Conservation (phyloP, 2,113 vertebrate species). For the Aphyosemion australe region DNA sequence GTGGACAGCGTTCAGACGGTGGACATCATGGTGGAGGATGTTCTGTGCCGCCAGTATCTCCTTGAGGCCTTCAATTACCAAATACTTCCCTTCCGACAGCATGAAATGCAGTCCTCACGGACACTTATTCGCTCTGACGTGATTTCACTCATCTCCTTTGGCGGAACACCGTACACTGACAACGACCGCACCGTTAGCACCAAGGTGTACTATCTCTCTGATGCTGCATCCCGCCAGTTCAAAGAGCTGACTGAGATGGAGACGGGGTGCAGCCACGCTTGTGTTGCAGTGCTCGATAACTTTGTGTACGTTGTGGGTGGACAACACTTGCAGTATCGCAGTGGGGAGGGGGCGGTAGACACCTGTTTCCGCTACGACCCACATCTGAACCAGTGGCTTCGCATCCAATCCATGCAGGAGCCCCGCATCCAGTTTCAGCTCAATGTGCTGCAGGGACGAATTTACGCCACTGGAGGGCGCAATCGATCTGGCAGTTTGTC, state of each 20-base stretch:
- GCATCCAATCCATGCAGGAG: conserved; percentile 93
- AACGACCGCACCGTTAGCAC: conserved; percentile 90
- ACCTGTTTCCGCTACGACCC: conserved; percentile 92
- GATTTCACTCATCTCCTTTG: conserved; percentile 88
- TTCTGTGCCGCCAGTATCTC: conserved; percentile 89
- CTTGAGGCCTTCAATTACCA: conserved; percentile 98
- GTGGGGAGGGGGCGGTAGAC: conserved; percentile 92
- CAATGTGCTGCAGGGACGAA: conserved; percentile 81
- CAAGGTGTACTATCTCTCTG: conserved; percentile 88
- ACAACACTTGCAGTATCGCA: conserved; percentile 95
- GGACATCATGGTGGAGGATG: conserved; percentile 96
- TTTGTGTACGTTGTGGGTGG: conserved; percentile 94
- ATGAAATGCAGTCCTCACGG: conserved; percentile 91
- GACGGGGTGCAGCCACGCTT: conserved; percentile 91
- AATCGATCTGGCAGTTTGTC: conserved; percentile 93
- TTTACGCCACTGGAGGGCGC: conserved; percentile 93
- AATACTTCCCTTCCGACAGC: conserved; percentile 95
- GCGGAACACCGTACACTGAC: conserved; percentile 94
- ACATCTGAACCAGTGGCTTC: conserved; percentile 90
- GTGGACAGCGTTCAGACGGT: conserved; percentile 95
- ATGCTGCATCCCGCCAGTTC: conserved; percentile 85
- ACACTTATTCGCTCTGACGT: conserved; percentile 88
- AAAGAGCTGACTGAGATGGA: conserved; percentile 93
- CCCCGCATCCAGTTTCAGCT: conserved; percentile 97
- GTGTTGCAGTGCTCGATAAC: conserved; percentile 92